Conservation (phyloP, 2,113 vertebrate species). For the human (Homo sapiens) region GRCh38 chr7:31185501-31186000, state of each 20-base stretch:
- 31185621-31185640: background rate
- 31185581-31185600: background rate
- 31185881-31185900: background rate
- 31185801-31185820: background rate
- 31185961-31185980: background rate
- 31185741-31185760: accelerated
- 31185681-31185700: background rate
- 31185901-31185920: background rate
- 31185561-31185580: background rate
- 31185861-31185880: background rate
- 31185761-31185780: background rate
- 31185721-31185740: background rate
- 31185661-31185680: background rate
- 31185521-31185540: background rate
- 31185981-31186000: background rate
- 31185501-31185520: background rate
- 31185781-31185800: accelerated
- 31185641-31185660: background rate
- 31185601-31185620: background rate
- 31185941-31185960: background rate
- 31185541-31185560: background rate
- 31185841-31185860: background rate
- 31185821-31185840: background rate
- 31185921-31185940: background rate
- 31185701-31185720: background rate